phyloP scores from a whole-genome alignment of 1,140 invertebrate species.

The Procambarus virginalis region DNA sequence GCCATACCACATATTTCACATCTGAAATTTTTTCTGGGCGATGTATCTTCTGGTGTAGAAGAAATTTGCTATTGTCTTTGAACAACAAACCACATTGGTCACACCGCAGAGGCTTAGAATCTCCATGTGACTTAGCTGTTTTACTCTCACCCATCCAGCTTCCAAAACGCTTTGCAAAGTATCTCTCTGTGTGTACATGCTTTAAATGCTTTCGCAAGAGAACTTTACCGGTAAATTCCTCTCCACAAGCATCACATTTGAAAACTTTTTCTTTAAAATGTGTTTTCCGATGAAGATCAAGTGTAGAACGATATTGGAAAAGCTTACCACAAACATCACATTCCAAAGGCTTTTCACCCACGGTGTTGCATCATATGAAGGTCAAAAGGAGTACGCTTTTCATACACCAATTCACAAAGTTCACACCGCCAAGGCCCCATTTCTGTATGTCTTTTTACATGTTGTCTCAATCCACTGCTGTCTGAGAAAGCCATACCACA shows the following conservation, averaged over 20 bases:
- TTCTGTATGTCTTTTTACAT: conserved; percentile 56
- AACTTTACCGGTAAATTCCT: conserved; percentile 54
- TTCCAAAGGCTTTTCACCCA: conserved; percentile 76
- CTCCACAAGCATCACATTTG: conserved; percentile 55
- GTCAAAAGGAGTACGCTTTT: conserved; percentile 71
- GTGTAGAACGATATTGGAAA: conserved; percentile 57
- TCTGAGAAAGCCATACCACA: conserved; percentile 82
- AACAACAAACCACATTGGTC: conserved; percentile 55
- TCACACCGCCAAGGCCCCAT: conserved; percentile 50
- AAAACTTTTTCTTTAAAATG: conserved; percentile 65
- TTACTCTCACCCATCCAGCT: conserved; percentile 37
- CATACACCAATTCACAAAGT: conserved; percentile 55
- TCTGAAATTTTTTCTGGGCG: conserved; percentile 50
- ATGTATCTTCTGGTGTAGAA: conserved; percentile 51
- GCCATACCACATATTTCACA: conserved; percentile 60
- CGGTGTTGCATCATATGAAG: conserved; percentile 76
- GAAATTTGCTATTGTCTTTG: conserved; percentile 54
- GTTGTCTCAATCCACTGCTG: conserved; percentile 77
- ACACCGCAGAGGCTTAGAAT: conserved; percentile 58
- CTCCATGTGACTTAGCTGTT: conserved; percentile 41
- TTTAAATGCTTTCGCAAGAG: conserved; percentile 61
- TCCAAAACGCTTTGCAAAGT: neutral
- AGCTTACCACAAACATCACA: conserved; percentile 69
- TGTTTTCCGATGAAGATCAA: conserved; percentile 48
- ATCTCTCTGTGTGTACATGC: conserved; percentile 43